A percentile compares a stretch with the other conserved stretches of the same genome.
phyloP scores from a whole-genome alignment of 1,140 invertebrate species.

The Bombus huntii region DNA sequence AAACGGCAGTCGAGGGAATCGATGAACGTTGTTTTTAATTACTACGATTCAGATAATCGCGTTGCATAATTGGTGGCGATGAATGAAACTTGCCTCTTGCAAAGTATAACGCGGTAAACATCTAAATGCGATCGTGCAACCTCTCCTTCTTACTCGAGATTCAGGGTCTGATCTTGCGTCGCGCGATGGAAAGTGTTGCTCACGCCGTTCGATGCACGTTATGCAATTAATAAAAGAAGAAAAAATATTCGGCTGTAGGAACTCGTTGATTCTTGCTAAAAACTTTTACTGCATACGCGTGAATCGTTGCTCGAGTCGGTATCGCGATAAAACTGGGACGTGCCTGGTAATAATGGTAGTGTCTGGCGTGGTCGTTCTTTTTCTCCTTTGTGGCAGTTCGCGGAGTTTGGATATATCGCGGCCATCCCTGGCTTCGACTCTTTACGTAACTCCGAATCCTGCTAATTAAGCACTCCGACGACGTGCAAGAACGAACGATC shows the following conservation, averaged over 20 bases:
- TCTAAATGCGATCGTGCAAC: background rate
- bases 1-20: background rate
- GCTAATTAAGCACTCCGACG: slow-evolving; percentile 29
- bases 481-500: background rate
- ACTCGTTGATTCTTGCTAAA: slow-evolving; percentile 2
- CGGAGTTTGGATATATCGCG: background rate
- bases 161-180: background rate
- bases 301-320: slow-evolving; percentile 4
- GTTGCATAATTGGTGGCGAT: slow-evolving; percentile 8
- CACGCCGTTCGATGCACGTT: background rate
- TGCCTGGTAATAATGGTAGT: slow-evolving; percentile 35
- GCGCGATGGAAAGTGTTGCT: background rate
- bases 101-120: background rate
- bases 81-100: slow-evolving; percentile 13
- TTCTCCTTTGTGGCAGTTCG: slow-evolving; percentile 52
- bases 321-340: slow-evolving; percentile 39
- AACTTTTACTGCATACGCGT: slow-evolving; percentile 31
- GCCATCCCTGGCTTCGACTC: slow-evolving; percentile 6
- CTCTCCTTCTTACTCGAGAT: background rate
- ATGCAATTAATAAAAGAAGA: background rate
- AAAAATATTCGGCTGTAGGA: background rate
- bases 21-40: slow-evolving; percentile 22
- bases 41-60: slow-evolving; percentile 5
- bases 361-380: slow-evolving; percentile 32
- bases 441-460: slow-evolving; percentile 51